These are phyloP conservation scores for Villa cingulata DNA, from an alignment of 2,888 invertebrate species.

Conservation along the genomic window DNA sequence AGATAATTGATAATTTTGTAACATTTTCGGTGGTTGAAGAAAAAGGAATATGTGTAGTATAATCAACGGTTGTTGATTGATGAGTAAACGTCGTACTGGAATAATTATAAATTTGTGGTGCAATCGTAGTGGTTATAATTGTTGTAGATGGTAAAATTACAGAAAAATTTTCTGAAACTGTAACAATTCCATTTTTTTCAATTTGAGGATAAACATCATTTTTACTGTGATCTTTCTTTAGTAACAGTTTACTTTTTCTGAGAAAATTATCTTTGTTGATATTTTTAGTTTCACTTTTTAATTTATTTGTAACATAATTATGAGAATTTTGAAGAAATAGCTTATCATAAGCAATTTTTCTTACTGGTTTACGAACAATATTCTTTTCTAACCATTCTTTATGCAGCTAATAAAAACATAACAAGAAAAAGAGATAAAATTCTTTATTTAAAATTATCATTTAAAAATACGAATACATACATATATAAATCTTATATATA, in stretches of 20 bases:
- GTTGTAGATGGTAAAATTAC: not conserved
- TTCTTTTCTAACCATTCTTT: slow-evolving; percentile 32
- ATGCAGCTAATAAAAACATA: slow-evolving; percentile 25
- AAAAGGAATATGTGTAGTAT: too few species aligned
- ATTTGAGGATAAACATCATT: slow-evolving; percentile 29
- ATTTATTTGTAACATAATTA: not conserved
- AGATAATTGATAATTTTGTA: too few species aligned
- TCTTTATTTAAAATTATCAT: too few species aligned
- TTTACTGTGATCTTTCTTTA: slow-evolving; percentile 17
- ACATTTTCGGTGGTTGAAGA: too few species aligned
- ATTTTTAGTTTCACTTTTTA: not conserved
- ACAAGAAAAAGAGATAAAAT: not conserved
- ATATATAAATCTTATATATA: too few species aligned
- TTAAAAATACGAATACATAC: too few species aligned
- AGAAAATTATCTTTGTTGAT: not conserved
- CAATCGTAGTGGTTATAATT: not conserved
- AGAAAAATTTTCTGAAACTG: not conserved
- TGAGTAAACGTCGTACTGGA: too few species aligned
- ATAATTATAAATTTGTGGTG: too few species aligned
- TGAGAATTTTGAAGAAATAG: not conserved
- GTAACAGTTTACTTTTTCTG: not conserved
- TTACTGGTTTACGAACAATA: slow-evolving; percentile 16
- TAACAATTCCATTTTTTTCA: slow-evolving; percentile 18
- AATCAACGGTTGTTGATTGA: too few species aligned
- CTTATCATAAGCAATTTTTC: not conserved